Base-by-base conservation (phyloP, 2,113 vertebrate genomes). In the Pollachius pollachius region DNA sequence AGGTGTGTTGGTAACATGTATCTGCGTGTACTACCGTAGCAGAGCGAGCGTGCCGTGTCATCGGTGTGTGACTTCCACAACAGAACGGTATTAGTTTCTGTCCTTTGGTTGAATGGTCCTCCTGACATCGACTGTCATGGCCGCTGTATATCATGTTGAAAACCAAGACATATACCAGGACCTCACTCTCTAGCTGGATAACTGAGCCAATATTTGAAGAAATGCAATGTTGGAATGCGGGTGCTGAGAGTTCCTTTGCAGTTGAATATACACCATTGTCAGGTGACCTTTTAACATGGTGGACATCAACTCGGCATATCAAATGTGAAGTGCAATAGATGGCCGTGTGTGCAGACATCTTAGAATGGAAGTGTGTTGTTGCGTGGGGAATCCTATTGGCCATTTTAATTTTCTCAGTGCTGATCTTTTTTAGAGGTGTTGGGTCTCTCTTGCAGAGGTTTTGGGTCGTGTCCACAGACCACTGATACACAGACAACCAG, bases 401-500 rank as follows among this genome's bases (percentile, higher is more conserved):
- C 54, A 17, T 57, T 57, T 57, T 9, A 1, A 57, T 13, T 3
- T n/a, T 7, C 54, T 16, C 54, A 17, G 54, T 57, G 41, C 41
- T 48, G 41, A 9, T 48, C 41, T 48, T 9, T 48, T 48, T 7
- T 9, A 48, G 41, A 2, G 41, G 41, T 9, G 8, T 48, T 48
- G 8, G 8, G 41, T 48, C 41, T 48, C 41, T 48, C 41, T 48
- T 13, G 41, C 41, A 48, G 41, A 48, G 41, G 41, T 48, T 48
- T 48, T 48, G 2, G 41, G 41, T 48, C 69, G 64, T 73, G 77
- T 81, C 76, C 78, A 70, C 72, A 68, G 66, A 69, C 70, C 85
- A 54, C 68, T 71, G 77, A 84, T 81, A 74, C 75, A n/a, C n/a
- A n/a, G n/a, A n/a, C n/a, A n/a, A n/a, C n/a, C n/a, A 78, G 67